These are phyloP conservation scores for Oreotragus oreotragus DNA, from an alignment of 2,113 vertebrate species.

Conservation along the genomic window DNA sequence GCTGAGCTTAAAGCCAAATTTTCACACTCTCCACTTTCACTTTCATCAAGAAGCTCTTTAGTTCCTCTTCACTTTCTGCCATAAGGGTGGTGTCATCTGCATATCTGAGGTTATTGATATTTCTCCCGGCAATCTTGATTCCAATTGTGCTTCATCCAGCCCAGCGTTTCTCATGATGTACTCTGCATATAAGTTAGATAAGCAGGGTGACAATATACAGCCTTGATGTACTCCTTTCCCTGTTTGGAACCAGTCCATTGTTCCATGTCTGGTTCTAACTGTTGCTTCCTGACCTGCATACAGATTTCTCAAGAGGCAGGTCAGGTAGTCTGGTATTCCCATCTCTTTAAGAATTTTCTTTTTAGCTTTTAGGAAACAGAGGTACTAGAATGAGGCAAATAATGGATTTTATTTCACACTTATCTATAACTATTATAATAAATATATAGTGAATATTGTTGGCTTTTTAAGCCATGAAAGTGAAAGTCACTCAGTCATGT, in stretches of 20 bases:
- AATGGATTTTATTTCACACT: not conserved
- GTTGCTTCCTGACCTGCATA: not conserved
- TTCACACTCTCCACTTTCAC: no score
- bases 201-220: not conserved
- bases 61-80: no score
- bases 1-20: no score
- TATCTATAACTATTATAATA: not conserved
- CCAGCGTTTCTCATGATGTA: no score
- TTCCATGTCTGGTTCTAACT: not conserved
- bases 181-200: not conserved
- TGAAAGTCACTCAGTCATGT: not conserved
- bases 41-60: no score
- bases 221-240: not conserved
- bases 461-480: not conserved
- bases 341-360: not conserved
- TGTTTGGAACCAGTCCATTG: not conserved
- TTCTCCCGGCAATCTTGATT: no score
- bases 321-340: not conserved
- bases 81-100: no score
- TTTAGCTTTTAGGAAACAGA: not conserved
- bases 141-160: no score
- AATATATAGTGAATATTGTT: not conserved
- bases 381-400: not conserved
- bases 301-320: not conserved
- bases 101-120: no score